Evolutionary conservation across 2,888 invertebrate genomes (phyloP).

Genomic region (Dryocosmus kuriphilus): DNA sequence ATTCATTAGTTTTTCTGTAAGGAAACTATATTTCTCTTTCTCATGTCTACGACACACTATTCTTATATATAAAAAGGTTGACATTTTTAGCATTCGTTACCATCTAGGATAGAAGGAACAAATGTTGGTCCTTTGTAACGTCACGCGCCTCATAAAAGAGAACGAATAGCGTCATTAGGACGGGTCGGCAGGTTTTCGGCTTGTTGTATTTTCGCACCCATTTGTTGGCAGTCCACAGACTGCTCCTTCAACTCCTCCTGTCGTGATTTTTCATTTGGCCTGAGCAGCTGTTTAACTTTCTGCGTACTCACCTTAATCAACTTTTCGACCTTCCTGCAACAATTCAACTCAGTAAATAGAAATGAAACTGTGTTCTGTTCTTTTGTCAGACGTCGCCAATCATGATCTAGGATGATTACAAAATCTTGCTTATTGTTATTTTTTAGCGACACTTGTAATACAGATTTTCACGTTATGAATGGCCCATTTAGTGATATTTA

Average conservation of each 20-base stretch:
- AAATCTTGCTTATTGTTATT: not conserved
- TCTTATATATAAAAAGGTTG: not conserved
- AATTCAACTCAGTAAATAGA: not conserved
- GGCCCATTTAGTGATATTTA: too few relatives aligned
- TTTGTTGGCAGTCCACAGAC: conserved; percentile 72
- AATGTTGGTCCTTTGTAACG: conserved; percentile 74
- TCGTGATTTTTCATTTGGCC: conserved; percentile 60
- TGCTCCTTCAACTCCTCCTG: conserved; percentile 74
- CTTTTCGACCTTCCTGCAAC: not conserved
- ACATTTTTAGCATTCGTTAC: not conserved
- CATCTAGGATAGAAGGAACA: conserved; percentile 38
- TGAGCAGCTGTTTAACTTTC: conserved; percentile 42
- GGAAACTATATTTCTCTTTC: not conserved
- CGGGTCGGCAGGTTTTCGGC: conserved; percentile 65
- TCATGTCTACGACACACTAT: not conserved
- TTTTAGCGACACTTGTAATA: not conserved
- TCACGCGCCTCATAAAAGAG: conserved; percentile 76
- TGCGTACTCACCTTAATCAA: not conserved
- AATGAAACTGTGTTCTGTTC: not conserved
- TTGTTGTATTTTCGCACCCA: conserved; percentile 76
- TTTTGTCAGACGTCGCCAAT: not conserved
- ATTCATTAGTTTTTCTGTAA: not conserved
- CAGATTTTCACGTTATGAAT: not conserved
- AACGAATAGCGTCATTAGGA: conserved; percentile 78
- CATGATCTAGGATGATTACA: not conserved